A percentile compares a stretch with the other conserved stretches of the same genome.
phyloP scores from a whole-genome alignment of 2,797 vertebrate species.

The Sebastolobus altivelis region DNA sequence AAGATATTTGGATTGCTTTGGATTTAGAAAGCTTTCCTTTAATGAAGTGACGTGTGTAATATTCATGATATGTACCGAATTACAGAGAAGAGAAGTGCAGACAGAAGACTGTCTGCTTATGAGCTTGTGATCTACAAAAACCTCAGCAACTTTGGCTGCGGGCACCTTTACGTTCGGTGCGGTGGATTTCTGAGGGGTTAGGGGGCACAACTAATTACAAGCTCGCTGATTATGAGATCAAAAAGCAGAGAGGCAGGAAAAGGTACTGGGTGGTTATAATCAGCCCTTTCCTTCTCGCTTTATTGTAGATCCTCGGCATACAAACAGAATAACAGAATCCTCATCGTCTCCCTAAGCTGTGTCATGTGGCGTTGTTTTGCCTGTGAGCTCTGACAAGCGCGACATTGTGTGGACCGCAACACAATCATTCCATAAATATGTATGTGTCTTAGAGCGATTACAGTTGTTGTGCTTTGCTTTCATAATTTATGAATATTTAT shows the following conservation, averaged over 20 bases:
- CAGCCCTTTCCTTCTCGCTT: slow-evolving; percentile 54
- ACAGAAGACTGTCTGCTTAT: slow-evolving; percentile 26
- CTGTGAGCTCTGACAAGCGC: slow-evolving; percentile 74
- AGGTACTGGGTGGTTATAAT: slow-evolving; percentile 46
- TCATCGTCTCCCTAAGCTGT: slow-evolving; percentile 72
- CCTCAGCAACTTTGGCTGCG: slow-evolving; percentile 35
- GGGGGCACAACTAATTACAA: slow-evolving; percentile 69
- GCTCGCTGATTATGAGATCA: slow-evolving; percentile 73
- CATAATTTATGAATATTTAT: slow-evolving; percentile 73
- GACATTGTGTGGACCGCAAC: slow-evolving; percentile 70
- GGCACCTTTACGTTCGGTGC: slow-evolving; percentile 37
- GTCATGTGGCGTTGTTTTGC: slow-evolving; percentile 79
- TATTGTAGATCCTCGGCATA: slow-evolving; percentile 65
- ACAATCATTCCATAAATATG: slow-evolving; percentile 76
- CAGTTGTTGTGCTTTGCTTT: slow-evolving; percentile 65
- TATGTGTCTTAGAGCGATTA: slow-evolving; percentile 74
- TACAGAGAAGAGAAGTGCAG: slow-evolving; percentile 19
- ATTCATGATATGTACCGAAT: slow-evolving; percentile 29
- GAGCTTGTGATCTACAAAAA: slow-evolving; percentile 45
- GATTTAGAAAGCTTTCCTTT: slow-evolving; percentile 39
- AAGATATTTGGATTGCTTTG: slow-evolving; percentile 37
- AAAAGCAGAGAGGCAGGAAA: slow-evolving; percentile 51
- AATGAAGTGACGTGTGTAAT: slow-evolving; percentile 32
- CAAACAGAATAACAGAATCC: slow-evolving; percentile 73
- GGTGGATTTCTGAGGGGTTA: slow-evolving; percentile 64